Evolutionary conservation across 2,797 vertebrate genomes (phyloP).

Genomic region (Thalassophryne amazonica): DNA sequence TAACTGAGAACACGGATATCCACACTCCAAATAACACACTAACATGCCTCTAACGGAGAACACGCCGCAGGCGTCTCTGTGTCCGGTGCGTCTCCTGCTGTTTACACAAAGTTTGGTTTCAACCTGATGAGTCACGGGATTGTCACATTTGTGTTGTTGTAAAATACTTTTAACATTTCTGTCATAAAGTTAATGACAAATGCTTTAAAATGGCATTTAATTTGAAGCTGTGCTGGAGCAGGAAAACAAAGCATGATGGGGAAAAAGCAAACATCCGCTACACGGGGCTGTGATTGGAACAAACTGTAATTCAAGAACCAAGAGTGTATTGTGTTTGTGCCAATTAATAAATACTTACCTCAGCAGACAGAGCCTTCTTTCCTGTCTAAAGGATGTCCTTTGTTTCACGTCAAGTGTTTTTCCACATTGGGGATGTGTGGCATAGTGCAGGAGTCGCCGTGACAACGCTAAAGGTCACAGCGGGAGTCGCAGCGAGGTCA

Average conservation of each 20-base stretch:
- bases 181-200: background rate
- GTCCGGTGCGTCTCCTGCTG: background rate
- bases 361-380: constrained; percentile 31
- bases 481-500: no score
- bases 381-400: constrained; percentile 77
- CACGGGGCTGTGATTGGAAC: constrained; percentile 20
- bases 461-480: constrained; percentile 35
- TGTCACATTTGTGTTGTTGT: background rate
- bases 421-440: constrained; percentile 58
- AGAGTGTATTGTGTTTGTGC: constrained; percentile 43
- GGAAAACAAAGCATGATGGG: constrained; percentile 13
- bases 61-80: background rate
- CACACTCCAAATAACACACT: constrained; percentile 23
- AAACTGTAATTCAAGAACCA: constrained; percentile 24
- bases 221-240: background rate
- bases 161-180: background rate
- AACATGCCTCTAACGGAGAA: constrained; percentile 3
- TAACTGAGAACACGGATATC: constrained; percentile 40
- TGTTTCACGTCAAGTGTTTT: constrained; percentile 75
- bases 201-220: background rate
- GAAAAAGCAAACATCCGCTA: constrained; percentile 67
- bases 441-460: constrained; percentile 14
- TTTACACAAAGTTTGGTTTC: no score
- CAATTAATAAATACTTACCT: constrained; percentile 64
- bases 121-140: no score